These are phyloP conservation scores for Erpetoichthys calabaricus DNA, from an alignment of 2,797 vertebrate genomes.

Conservation along the genomic window DNA sequence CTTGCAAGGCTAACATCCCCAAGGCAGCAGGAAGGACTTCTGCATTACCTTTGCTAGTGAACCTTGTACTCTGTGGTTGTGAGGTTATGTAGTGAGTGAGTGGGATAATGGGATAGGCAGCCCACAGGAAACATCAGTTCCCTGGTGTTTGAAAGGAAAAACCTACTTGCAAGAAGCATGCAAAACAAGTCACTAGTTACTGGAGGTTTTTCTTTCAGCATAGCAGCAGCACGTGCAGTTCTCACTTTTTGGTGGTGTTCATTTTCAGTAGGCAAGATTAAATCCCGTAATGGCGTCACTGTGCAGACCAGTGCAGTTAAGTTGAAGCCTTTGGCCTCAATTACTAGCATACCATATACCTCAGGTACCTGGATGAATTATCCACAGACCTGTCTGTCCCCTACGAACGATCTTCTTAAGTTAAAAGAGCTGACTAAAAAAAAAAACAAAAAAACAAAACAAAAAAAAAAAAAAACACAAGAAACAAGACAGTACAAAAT, in stretches of 20 bases:
- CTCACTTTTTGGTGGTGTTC: constrained; percentile 22
- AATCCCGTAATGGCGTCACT: constrained; percentile 38
- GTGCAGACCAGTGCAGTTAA: constrained; percentile 39
- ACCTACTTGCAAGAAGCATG: too few species aligned
- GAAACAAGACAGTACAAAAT: constrained; percentile 55
- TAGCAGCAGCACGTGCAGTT: constrained; percentile 46
- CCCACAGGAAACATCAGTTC: too few species aligned
- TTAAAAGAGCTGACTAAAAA: constrained; percentile 63
- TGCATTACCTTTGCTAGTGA: too few species aligned
- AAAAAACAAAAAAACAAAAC: constrained; percentile 58
- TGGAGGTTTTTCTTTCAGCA: constrained; percentile 23
- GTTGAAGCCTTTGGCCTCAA: constrained; percentile 11
- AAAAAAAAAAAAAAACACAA: constrained; percentile 55
- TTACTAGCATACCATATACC: not conserved
- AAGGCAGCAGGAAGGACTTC: too few species aligned
- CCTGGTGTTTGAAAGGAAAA: too few species aligned
- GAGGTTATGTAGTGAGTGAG: too few species aligned
- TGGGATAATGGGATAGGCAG: too few species aligned
- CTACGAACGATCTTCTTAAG: constrained; percentile 58
- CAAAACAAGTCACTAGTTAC: too few species aligned
- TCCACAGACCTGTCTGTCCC: constrained; percentile 57
- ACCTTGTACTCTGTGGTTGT: too few species aligned
- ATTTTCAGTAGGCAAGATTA: constrained; percentile 33
- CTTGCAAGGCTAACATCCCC: too few species aligned
- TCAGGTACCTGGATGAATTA: constrained; percentile 57